A percentile compares a stretch with the other conserved stretches of the same genome.
Conservation (phyloP, 2,888 invertebrate species). For the Idaea aversata region DNA sequence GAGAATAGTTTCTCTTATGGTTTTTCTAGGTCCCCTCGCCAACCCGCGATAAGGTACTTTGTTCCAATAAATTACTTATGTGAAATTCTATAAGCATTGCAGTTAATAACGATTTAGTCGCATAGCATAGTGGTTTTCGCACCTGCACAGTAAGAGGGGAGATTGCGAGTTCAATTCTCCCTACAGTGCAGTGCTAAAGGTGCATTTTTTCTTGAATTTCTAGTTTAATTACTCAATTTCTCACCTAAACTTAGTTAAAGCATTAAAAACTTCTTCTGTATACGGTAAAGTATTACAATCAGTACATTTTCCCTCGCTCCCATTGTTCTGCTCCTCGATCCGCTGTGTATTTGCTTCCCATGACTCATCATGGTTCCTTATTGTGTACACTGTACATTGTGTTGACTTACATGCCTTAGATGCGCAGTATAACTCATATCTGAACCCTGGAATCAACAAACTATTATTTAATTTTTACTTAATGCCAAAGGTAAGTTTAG, state of each 20-base stretch:
- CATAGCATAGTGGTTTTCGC: too few species aligned
- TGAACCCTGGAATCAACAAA: constrained; percentile 83
- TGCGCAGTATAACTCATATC: constrained; percentile 96
- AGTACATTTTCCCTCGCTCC: constrained; percentile 11
- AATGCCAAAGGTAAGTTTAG: too few species aligned
- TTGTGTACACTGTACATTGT: constrained; percentile 93
- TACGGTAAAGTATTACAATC: constrained; percentile 71
- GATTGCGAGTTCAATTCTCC: too few species aligned
- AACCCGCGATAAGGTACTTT: too few species aligned
- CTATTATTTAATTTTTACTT: neutral
- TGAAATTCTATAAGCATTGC: too few species aligned
- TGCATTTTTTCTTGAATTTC: too few species aligned
- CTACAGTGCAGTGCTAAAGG: too few species aligned
- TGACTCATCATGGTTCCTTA: constrained; percentile 86
- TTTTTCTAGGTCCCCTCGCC: too few species aligned
- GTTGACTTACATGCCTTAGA: constrained; percentile 94
- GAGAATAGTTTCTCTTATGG: too few species aligned
- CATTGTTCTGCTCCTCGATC: constrained; percentile 20
- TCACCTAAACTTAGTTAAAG: constrained; percentile 81
- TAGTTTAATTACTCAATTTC: constrained; percentile 1
- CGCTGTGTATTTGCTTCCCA: constrained; percentile 86
- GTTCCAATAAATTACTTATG: too few species aligned
- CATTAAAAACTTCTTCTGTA: constrained; percentile 88
- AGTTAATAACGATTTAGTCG: too few species aligned
- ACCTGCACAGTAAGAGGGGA: too few species aligned